Conservation (phyloP, 2,888 invertebrate genomes). For the Heliconius ismenius region DNA sequence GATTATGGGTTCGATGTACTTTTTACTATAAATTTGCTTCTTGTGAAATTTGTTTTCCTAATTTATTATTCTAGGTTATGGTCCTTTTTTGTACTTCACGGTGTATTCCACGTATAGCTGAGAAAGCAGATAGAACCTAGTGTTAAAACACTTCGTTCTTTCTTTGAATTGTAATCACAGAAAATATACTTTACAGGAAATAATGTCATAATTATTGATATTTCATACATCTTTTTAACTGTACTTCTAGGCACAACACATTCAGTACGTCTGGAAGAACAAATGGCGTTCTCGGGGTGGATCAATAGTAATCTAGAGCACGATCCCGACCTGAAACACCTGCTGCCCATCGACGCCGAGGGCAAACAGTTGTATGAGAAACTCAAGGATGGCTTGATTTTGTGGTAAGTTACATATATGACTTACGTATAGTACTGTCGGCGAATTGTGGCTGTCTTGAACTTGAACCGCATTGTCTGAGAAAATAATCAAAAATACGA, state of each 20-base stretch:
- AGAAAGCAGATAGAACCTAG: too few species aligned
- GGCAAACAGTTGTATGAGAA: constrained; percentile 95
- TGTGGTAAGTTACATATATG: constrained; percentile 84
- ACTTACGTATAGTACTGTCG: neutral
- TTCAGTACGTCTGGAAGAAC: constrained; percentile 96
- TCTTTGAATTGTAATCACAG: too few species aligned
- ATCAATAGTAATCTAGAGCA: constrained; percentile 95
- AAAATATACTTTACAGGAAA: too few species aligned
- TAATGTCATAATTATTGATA: neutral
- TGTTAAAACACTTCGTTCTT: too few species aligned
- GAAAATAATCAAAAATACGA: too few species aligned
- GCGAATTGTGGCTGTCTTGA: too few species aligned
- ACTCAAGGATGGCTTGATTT: constrained; percentile 96
- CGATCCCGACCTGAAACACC: constrained; percentile 94
- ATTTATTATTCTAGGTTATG: too few species aligned
- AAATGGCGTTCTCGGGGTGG: constrained; percentile 99
- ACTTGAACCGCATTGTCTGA: too few species aligned
- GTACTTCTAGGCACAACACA: constrained; percentile 88
- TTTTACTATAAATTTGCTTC: neutral
- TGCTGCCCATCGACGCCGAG: constrained; percentile 95
- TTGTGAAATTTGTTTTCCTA: neutral
- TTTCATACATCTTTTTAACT: neutral
- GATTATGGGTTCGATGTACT: neutral
- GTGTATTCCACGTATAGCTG: too few species aligned
- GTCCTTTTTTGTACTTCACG: too few species aligned